phyloP scores from a whole-genome alignment of 2,888 invertebrate species.

The Pasiphila rectangulata region DNA sequence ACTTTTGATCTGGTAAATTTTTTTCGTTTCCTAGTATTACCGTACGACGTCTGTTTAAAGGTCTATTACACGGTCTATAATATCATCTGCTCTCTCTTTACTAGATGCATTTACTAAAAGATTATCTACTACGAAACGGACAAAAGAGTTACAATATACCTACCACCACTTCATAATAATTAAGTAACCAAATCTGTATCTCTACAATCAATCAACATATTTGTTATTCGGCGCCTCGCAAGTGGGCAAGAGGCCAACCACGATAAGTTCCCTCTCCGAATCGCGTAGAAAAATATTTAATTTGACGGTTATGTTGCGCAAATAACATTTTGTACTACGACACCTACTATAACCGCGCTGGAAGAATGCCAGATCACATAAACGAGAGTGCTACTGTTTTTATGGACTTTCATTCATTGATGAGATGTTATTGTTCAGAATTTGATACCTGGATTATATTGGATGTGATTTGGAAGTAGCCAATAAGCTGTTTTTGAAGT shows the following conservation, averaged over 20 bases:
- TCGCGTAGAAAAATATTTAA: conserved; percentile 28
- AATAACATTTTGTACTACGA: conserved; percentile 31
- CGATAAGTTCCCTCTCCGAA: conserved; percentile 15
- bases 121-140: no score
- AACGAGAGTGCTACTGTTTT: conserved; percentile 32
- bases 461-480: background rate
- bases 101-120: no score
- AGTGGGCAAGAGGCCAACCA: conserved; percentile 26
- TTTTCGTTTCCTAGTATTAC: no score
- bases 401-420: conserved; percentile 41
- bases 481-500: background rate
- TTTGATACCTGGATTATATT: conserved; percentile 5
- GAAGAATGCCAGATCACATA: conserved; percentile 34
- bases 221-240: conserved; percentile 28
- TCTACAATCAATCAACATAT: conserved; percentile 10
- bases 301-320: conserved; percentile 33
- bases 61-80: no score
- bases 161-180: conserved; percentile 1
- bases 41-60: no score
- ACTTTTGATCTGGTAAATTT: no score
- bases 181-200: conserved; percentile 8
- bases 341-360: conserved; percentile 27
- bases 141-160: no score
- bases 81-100: no score
- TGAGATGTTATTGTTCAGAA: conserved; percentile 20